phyloP scores from a whole-genome alignment of 2,113 vertebrate species.

The Isurus oxyrinchus region DNA sequence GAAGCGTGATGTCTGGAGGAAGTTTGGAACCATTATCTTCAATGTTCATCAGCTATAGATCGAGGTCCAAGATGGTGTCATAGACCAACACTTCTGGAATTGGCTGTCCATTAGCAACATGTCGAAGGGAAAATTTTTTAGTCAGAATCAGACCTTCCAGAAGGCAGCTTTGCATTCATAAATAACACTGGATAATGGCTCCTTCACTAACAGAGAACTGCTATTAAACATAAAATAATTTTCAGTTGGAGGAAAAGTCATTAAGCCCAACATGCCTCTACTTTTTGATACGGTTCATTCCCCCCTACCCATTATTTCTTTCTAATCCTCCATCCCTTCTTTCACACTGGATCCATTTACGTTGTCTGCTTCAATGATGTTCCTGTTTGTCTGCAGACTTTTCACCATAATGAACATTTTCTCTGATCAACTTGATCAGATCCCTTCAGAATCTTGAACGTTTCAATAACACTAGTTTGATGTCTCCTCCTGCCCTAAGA shows the following conservation, averaged over 20 bases:
- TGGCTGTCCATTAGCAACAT: neutral
- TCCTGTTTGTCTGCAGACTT: neutral
- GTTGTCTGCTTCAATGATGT: neutral
- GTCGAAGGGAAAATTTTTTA: neutral
- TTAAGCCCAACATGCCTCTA: neutral
- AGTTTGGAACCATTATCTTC: constrained; percentile 21
- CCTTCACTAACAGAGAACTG: neutral
- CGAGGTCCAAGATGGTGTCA: neutral
- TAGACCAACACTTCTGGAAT: neutral
- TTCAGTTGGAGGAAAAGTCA: neutral
- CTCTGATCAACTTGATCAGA: neutral
- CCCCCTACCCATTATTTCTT: neutral
- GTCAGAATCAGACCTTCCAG: neutral
- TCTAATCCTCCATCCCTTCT: neutral
- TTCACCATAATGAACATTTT: neutral
- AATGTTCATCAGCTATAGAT: neutral
- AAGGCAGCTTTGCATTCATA: neutral
- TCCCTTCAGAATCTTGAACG: neutral
- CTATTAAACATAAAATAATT: neutral
- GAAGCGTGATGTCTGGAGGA: neutral
- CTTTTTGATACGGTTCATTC: neutral
- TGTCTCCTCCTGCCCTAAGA: neutral
- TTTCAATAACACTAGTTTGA: neutral
- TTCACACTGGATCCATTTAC: neutral
- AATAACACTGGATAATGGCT: neutral